Percentiles rank a stretch among this genome's conserved stretches.
Conservation (phyloP, 2,113 vertebrate species). For the Prietella phreatophila region DNA sequence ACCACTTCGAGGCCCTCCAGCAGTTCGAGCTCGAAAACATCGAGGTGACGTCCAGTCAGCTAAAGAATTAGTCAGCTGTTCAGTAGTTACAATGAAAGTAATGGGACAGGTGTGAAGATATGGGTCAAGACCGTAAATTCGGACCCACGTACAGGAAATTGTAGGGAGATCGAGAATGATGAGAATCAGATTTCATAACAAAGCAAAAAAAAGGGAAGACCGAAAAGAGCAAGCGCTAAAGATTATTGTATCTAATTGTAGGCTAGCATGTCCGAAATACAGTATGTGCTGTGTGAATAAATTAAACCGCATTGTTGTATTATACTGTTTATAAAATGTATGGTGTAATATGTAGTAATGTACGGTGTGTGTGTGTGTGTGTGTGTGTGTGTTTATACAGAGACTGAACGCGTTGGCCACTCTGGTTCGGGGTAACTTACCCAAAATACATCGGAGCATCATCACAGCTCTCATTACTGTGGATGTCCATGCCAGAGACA, state of each 20-base stretch:
- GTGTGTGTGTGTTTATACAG: slow-evolving; percentile 59
- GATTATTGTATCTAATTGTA: not conserved
- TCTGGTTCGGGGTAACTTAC: slow-evolving; percentile 75
- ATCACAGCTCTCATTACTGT: slow-evolving; percentile 81
- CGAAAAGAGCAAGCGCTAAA: not conserved
- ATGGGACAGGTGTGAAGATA: not conserved
- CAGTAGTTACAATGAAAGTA: not conserved
- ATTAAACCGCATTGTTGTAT: no score
- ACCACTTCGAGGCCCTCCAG: slow-evolving; percentile 70
- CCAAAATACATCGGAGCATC: slow-evolving; percentile 78
- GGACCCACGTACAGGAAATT: not conserved
- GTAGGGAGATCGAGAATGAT: not conserved
- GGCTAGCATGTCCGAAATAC: not conserved
- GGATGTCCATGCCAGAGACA: slow-evolving; percentile 82
- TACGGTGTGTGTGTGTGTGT: slow-evolving; percentile 22
- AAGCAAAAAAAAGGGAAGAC: not conserved
- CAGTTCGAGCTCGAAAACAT: slow-evolving; percentile 78
- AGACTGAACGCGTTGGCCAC: slow-evolving; percentile 79
- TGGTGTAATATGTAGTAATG: not conserved
- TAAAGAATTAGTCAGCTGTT: not conserved
- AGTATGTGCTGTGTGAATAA: no score
- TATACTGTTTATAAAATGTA: no score
- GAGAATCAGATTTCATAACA: not conserved
- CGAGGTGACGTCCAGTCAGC: slow-evolving; percentile 62
- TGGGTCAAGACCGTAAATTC: not conserved